Evolutionary conservation across 1,140 invertebrate genomes (phyloP), one percentile per base, ranked within the genome.

Genomic region (Oncopodura yosiiana): DNA sequence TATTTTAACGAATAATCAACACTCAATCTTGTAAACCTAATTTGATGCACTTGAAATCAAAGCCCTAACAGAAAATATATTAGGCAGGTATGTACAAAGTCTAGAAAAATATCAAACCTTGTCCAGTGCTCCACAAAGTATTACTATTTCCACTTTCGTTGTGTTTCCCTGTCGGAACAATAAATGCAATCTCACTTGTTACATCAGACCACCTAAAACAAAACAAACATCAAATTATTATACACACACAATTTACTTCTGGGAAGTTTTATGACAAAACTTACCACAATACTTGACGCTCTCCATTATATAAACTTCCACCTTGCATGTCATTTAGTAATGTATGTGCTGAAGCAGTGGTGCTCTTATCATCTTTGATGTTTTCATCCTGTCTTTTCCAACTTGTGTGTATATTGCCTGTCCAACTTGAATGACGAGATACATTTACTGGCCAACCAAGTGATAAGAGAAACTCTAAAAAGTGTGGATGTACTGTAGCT

Each of bases 201-300:
- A 88, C 84, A 71, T 98, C 94, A n/a, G 91, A 85, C 93, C 93
- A 98, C n/a, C n/a, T n/a, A n/a, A n/a, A n/a, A n/a, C n/a, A n/a
- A n/a, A n/a, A n/a, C n/a, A n/a, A n/a, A n/a, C n/a, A n/a, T n/a
- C n/a, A n/a, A n/a, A n/a, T n/a, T n/a, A n/a, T n/a, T n/a, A n/a
- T n/a, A n/a, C n/a, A n/a, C n/a, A n/a, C n/a, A n/a, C n/a, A n/a
- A n/a, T n/a, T n/a, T n/a, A n/a, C n/a, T n/a, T n/a, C n/a, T n/a
- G n/a, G n/a, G n/a, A n/a, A n/a, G n/a, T n/a, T n/a, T n/a, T n/a
- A n/a, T n/a, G n/a, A n/a, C n/a, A n/a, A n/a, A n/a, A n/a, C n/a
- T n/a, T n/a, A n/a, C 73, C 96, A 96, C 3, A 98, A 69, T 1
- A 93, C 81, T 61, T 81, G 76, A 38, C 77, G 76, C 16, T 78